Evolutionary conservation across 2,888 invertebrate genomes (phyloP), one percentile per base, ranked within the genome.

Genomic region (Coelopa pilipes): DNA sequence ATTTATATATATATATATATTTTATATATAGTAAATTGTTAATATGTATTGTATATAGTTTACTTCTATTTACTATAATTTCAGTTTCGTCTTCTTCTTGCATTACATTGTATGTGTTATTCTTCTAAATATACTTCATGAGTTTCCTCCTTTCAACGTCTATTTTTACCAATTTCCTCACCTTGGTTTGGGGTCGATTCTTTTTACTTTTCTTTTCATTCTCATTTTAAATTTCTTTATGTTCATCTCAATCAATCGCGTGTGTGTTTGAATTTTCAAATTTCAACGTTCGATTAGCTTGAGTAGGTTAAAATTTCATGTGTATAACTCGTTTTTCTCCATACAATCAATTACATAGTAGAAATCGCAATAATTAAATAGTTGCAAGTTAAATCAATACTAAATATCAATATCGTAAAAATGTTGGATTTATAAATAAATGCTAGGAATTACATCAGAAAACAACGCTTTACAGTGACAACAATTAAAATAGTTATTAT

Each of bases 1-100:
- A 21, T 13, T 4, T 49, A 62, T 50, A 53, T 70, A 49, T 75
- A 72, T 34, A 63, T 72, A 70, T 57, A 75, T 69, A 53, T 34
- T 74, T 50, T 73, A 71, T 75, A 59, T 66, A 66, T 70, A 70
- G 59, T 69, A 69, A 69, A 69, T 55, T 68, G 68, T 68, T 68
- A 55, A 69, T 70, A 70, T 67, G 50, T 70, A 65, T 66, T 72
- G 67, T 72, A 72, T 73, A 76, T 74, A 60, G 60, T 69, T 62
- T 74, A 9, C 47, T 60, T 59, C 24, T 75, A 46, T 10, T 63
- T 45, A 47, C 50, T 69, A 65, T 63, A 65, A 68, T 50, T 50
- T 70, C 50, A 66, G 15, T 66, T 68, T 53, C 15, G 59, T 12
- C 66, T 53, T 55, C 21, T 45, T 66, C 34, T 34, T 34, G 34